Percentiles rank a stretch among this genome's conserved stretches.
Conservation (phyloP, 92 coral and sea anemone species). For the Diadumene lineata region DNA sequence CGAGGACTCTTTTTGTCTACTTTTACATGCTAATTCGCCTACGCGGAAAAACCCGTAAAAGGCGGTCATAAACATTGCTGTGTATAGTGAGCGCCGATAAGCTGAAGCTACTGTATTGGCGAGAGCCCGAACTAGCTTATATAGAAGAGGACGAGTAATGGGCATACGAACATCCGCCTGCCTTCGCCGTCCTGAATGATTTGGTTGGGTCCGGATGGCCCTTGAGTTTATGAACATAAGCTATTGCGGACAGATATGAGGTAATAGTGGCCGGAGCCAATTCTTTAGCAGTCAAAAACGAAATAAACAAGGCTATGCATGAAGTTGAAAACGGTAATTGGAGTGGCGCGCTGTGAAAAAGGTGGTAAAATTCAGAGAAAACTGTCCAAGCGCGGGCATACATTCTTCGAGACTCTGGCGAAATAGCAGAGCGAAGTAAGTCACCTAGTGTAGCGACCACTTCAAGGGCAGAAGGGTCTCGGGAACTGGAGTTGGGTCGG, state of each 20-base stretch:
- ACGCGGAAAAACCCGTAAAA: conserved; percentile 39
- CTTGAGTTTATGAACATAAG: conserved; percentile 12
- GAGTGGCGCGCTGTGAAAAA: not conserved
- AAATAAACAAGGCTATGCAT: conserved; percentile 6
- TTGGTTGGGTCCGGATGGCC: conserved; percentile 10
- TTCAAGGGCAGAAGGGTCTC: not conserved
- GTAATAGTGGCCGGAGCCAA: conserved; percentile 15
- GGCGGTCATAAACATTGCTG: conserved; percentile 31
- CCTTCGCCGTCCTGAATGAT: conserved; percentile 36
- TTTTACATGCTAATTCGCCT: conserved; percentile 29
- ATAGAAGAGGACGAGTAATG: conserved; percentile 30
- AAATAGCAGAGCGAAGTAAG: not conserved
- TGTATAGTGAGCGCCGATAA: conserved; percentile 33
- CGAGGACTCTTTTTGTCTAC: not conserved
- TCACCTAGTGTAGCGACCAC: not conserved
- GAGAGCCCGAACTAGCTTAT: conserved; percentile 25
- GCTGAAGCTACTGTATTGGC: conserved; percentile 29
- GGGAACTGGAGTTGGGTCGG: not conserved
- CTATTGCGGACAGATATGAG: conserved; percentile 15
- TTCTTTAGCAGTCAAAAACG: not conserved
- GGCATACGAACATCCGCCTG: conserved; percentile 40
- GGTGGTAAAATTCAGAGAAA: not conserved
- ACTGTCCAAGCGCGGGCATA: not conserved
- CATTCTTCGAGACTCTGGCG: not conserved
- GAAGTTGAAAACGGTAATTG: not conserved